Conservation (phyloP, 2,113 vertebrate species). For the Mesitornis unicolor region DNA sequence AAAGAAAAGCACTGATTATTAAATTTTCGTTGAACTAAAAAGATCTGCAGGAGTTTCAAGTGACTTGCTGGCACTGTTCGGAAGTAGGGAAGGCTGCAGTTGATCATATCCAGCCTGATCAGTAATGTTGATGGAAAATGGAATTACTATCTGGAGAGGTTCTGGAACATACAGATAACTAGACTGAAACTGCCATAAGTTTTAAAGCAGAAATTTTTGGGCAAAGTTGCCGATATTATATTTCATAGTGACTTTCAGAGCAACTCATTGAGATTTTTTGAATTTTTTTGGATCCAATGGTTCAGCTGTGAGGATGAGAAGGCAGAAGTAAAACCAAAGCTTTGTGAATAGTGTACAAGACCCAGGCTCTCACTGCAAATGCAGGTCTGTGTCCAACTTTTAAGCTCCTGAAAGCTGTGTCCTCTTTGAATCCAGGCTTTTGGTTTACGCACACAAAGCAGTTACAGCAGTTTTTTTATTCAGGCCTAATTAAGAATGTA, state of each 20-base stretch:
- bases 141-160: neutral
- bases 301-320: neutral
- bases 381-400: neutral
- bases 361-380: neutral
- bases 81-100: neutral
- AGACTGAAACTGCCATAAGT: neutral
- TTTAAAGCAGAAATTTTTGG: neutral
- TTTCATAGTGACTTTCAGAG: conserved; percentile 25
- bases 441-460: neutral
- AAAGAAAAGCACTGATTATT: neutral
- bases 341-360: neutral
- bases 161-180: neutral
- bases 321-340: conserved; percentile 11
- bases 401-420: neutral
- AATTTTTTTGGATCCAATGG: neutral
- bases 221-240: neutral
- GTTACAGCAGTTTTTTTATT: neutral
- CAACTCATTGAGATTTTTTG: neutral
- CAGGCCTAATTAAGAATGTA: neutral
- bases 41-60: neutral
- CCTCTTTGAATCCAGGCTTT: neutral
- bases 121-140: neutral
- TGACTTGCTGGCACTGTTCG: neutral
- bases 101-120: neutral
- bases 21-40: conserved; percentile 22